Evolutionary conservation across 1,140 invertebrate genomes (phyloP), one percentile per base, ranked within the genome.

Genomic region (Dreissena rostriformis): DNA sequence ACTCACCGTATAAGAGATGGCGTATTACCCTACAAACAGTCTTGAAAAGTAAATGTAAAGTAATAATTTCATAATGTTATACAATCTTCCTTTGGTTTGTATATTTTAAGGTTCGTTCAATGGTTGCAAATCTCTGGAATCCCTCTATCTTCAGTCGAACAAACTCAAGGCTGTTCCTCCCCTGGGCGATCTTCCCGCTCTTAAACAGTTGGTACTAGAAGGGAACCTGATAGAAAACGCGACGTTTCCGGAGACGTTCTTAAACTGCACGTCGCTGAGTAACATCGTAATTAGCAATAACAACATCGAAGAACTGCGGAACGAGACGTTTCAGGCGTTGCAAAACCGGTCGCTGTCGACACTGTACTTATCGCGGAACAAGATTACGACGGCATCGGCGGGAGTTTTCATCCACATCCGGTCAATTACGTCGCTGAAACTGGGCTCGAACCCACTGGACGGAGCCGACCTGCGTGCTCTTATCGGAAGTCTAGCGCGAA

Each of bases 241-340:
- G 0, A 89, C 83, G 5, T 89, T 91, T 63, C 89, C 90, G 0
- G n/a, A 22, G 0, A 76, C 81, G 14, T 89, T 77, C 52, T 57
- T 12, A 1, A 39, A 79, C 8, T 67, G 79, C 1, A 83, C 39
- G 0, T 14, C 55, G 0, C 55, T 89, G 0, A 71, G 51, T 17
- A 63, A 82, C 11, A 78, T 91, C 19, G 86, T 85, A 12, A 67
- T 90, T 0, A 89, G 87, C 67, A 87, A 86, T 22, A 91, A 91
- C 76, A 74, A 79, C 7, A 88, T 91, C 12, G n/a, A 17, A 28
- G 76, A 29, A 29, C 77, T 91, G 14, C 72, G 51, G 15, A 80
- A 87, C 17, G n/a, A 75, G 1, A 85, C 88, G 14, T 90, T 90
- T 77, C 57, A 39, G 12, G 49, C 81, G 52, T 57, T 91, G 61